A percentile compares a stretch with the other conserved stretches of the same genome.
Evolutionary conservation across 2,888 invertebrate species (phyloP).

Genomic region (Agrochola macilenta): DNA sequence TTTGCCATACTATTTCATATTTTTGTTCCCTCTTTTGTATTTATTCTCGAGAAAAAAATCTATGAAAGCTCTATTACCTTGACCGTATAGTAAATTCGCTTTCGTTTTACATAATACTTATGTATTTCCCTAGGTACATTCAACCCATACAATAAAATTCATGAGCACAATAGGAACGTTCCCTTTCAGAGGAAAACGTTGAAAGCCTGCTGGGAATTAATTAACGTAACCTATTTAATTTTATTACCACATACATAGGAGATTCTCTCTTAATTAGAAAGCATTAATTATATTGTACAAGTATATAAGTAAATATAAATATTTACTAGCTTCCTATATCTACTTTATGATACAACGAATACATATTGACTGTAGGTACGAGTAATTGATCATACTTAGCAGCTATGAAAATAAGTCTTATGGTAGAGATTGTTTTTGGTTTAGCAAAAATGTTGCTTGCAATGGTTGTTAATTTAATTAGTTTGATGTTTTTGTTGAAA

Average conservation of each 20-base stretch:
- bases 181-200: slow-evolving; percentile 46
- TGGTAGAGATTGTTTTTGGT: neutral
- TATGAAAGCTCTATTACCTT: slow-evolving; percentile 3
- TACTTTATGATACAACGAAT: neutral
- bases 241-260: slow-evolving; percentile 35
- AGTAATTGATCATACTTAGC: neutral
- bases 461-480: neutral
- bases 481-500: neutral
- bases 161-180: slow-evolving; percentile 42
- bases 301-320: slow-evolving; percentile 10
- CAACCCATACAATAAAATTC: slow-evolving; percentile 41
- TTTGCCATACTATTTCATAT: slow-evolving; percentile 18
- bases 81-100: slow-evolving; percentile 9
- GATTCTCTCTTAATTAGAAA: slow-evolving; percentile 53
- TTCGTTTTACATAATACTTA: slow-evolving; percentile 14
- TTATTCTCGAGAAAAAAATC: neutral
- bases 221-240: slow-evolving; percentile 60
- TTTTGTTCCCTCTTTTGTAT: slow-evolving; percentile 1
- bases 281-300: neutral
- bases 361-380: neutral
- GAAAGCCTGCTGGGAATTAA: slow-evolving; percentile 53
- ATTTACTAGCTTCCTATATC: neutral
- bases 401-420: neutral
- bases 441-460: neutral
- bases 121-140: slow-evolving; percentile 24